Base-by-base conservation (phyloP, 2,888 invertebrate species). In the Iphiclides podalirius region DNA sequence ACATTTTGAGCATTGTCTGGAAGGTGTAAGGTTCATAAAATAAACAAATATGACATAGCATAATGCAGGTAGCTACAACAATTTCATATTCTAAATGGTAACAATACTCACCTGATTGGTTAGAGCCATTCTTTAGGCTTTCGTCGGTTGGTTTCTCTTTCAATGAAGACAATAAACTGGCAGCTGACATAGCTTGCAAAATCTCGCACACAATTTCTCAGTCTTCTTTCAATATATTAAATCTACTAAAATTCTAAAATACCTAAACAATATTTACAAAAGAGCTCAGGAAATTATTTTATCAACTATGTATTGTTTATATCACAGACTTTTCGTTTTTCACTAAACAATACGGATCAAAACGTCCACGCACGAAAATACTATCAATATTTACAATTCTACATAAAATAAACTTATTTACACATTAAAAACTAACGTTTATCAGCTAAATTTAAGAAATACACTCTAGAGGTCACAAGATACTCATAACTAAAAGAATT, bases 291-390 rank as follows among this genome's bases (percentile, higher is more conserved):
- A 84, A 85, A 84, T 80, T 85, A 84, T 70, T 77, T 77, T 88
- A 88, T 78, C 79, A 81, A 76, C 83, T 87, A 88, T 68, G 78
- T 87, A 87, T 85, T 88, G 89, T 89, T 90, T 90, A 90, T 90
- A 90, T 90, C 90, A 90, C 90, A 90, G 90, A 90, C 89, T 88
- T 88, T 89, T 90, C 90, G 88, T 89, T 89, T 89, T 87, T 86
- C 85, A 89, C 72, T 72, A 78, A 69, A 88, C 88, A 87, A 88
- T 87, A 89, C 84, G 88, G 82, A 84, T 86, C 79, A 89, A 90
- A 89, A 89, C 86, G 86, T 87, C 88, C 89, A 88, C 88, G 82
- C 86, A 86, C 81, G 79, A 86, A 87, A 84, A 88, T 86, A 86
- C 80, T 84, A 81, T 79, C 83, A 82, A 82, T 88, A 88, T 83